These are phyloP conservation scores for Cyphomyrus discorhynchus DNA, from an alignment of 2,113 vertebrate genomes.

Conservation along the genomic window DNA sequence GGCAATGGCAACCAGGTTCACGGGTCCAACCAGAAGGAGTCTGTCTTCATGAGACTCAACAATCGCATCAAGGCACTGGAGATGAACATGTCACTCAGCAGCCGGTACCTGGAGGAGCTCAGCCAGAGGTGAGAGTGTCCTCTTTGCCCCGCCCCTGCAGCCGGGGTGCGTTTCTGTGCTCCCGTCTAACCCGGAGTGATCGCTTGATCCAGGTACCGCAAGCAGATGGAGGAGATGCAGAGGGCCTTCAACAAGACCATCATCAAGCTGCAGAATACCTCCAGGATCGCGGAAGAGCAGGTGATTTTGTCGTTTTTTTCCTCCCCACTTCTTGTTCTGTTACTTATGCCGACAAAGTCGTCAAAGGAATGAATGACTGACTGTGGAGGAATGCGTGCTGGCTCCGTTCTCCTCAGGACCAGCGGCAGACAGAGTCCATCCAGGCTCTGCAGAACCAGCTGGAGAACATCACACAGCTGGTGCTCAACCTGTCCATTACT, in stretches of 20 bases:
- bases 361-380: neutral
- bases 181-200: neutral
- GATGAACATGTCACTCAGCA: constrained; percentile 97
- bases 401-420: constrained; percentile 67
- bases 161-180: neutral
- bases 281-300: constrained; percentile 92
- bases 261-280: constrained; percentile 96
- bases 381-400: neutral
- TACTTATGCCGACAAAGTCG: neutral
- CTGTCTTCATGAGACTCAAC: constrained; percentile 96
- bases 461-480: constrained; percentile 81
- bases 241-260: constrained; percentile 97
- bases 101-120: constrained; percentile 94
- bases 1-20: constrained; percentile 86
- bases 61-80: constrained; percentile 96
- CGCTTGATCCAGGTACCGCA: constrained; percentile 74
- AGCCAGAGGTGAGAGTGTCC: constrained; percentile 77
- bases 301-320: constrained; percentile 44
- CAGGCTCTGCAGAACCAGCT: constrained; percentile 85
- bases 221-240: constrained; percentile 99
- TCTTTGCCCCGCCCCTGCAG: neutral
- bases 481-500: constrained; percentile 77
- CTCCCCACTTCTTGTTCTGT: no score
- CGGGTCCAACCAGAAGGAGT: constrained; percentile 95
- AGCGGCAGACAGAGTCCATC: constrained; percentile 92